Evolutionary conservation across 2,113 vertebrate genomes (phyloP).

Genomic region (Rhipidura dahli): DNA sequence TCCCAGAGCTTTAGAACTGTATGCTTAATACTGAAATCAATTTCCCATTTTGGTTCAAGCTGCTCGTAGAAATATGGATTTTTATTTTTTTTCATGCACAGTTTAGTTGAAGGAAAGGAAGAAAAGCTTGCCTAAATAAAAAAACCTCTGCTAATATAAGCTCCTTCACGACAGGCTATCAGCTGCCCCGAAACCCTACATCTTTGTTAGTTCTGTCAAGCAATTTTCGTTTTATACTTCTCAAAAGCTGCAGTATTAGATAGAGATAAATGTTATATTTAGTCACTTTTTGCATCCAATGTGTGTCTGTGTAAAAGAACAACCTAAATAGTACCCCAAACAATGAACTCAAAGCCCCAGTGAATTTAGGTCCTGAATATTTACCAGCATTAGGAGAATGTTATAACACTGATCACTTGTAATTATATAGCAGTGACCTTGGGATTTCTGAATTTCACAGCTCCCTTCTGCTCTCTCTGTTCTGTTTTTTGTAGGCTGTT

Average conservation of each 20-base stretch:
- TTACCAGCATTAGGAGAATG: neutral
- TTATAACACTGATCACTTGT: neutral
- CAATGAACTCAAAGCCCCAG: neutral
- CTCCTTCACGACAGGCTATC: neutral
- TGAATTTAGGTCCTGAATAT: neutral
- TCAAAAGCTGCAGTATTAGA: neutral
- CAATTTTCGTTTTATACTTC: neutral
- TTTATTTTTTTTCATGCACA: neutral
- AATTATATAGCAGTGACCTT: neutral
- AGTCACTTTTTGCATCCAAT: neutral
- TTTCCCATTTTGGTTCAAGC: neutral
- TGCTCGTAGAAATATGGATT: neutral
- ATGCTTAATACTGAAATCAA: conserved; percentile 13
- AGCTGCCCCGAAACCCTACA: neutral
- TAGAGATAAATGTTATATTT: neutral
- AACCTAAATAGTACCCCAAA: neutral
- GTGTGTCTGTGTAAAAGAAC: neutral
- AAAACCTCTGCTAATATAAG: neutral
- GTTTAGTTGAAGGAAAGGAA: neutral
- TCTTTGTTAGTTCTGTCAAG: neutral
- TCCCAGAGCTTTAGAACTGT: neutral
- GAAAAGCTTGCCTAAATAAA: neutral
- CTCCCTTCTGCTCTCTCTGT: neutral
- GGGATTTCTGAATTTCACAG: neutral
- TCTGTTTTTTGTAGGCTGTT: neutral